Evolutionary conservation across 2,797 vertebrate species (phyloP), one percentile per base, ranked within the genome.

Genomic region (Sylvia borin): DNA sequence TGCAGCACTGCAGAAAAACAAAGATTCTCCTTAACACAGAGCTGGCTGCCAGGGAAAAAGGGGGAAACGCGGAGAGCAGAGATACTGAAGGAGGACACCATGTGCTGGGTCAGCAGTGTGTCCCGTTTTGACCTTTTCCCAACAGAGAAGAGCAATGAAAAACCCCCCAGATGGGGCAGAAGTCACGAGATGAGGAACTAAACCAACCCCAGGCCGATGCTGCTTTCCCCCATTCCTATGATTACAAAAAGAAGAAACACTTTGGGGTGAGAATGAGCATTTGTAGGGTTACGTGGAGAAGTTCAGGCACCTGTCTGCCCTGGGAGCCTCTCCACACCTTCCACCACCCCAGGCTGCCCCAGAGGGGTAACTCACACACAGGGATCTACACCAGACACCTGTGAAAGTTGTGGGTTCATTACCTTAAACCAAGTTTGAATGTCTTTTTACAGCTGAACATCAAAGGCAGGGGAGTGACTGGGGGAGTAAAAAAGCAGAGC

Each of bases 141-240:
- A 68, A 38, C 0, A 32, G 5, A 66, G 43, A 40, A 67, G 1
- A 64, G 53, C 29, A 20, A 61, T 3, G 31, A 61, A 27, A 73
- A 81, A 75, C 19, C 15, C 13, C 48, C 42, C 34, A 36, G 65
- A 36, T 51, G 38, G 2, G 64, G 47, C 60, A 76, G 54, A 43
- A 50, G 25, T 7, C 16, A 25, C 0, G 0, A 40, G 1, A 27
- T 7, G 6, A 18, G 0, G 7, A 78, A 22, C 25, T 21, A 7
- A 73, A 43, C 25, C 7, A 43, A 43, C 18, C 2, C 61, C 10
- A 27, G 11, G 42, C 25, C 17, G 1, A 9, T 3, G 25, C n/a
- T 7, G 6, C 6, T 71, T 48, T 14, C 26, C 57, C 22, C 50
- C 47, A 3, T 24, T 34, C 11, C 8, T 10, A 5, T 19, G 45